Conservation (phyloP, 2,888 invertebrate genomes). For the Dicranocentrus wangi region DNA sequence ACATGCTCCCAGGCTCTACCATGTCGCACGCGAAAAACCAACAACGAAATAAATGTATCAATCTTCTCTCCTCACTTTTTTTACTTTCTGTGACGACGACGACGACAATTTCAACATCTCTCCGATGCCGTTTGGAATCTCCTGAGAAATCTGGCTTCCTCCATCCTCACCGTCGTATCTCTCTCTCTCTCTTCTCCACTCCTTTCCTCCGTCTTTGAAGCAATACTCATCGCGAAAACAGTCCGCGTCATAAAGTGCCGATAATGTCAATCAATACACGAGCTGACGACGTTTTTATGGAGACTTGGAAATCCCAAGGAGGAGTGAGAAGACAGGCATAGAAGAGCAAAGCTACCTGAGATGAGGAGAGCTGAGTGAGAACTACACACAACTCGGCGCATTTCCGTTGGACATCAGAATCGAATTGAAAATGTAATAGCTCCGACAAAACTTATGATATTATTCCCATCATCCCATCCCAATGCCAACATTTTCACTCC, state of each 20-base stretch:
- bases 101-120: neutral
- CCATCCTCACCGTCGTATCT: too few species aligned
- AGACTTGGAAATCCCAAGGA: slow-evolving; percentile 44
- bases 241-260: slow-evolving; percentile 69
- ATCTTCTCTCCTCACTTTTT: neutral
- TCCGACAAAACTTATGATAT: slow-evolving; percentile 25
- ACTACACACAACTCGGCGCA: neutral
- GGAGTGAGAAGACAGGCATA: slow-evolving; percentile 21
- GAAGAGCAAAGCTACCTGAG: slow-evolving; percentile 1
- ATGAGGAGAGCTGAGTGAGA: neutral
- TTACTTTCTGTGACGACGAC: too few species aligned
- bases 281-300: slow-evolving; percentile 69
- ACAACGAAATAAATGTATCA: neutral
- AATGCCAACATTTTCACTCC: neutral
- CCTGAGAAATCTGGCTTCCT: slow-evolving; percentile 54
- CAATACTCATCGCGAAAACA: slow-evolving; percentile 40
- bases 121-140: slow-evolving; percentile 18
- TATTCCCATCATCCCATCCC: too few species aligned
- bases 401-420: slow-evolving; percentile 25
- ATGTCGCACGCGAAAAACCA: too few species aligned
- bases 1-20: too few species aligned
- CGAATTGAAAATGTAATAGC: slow-evolving; percentile 9
- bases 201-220: slow-evolving; percentile 29
- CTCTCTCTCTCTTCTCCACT: too few species aligned
- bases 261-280: slow-evolving; percentile 70